Percentiles rank a stretch among this genome's conserved stretches.
phyloP scores from a whole-genome alignment of 2,113 vertebrate genomes.

The Gymnogyps californianus region DNA sequence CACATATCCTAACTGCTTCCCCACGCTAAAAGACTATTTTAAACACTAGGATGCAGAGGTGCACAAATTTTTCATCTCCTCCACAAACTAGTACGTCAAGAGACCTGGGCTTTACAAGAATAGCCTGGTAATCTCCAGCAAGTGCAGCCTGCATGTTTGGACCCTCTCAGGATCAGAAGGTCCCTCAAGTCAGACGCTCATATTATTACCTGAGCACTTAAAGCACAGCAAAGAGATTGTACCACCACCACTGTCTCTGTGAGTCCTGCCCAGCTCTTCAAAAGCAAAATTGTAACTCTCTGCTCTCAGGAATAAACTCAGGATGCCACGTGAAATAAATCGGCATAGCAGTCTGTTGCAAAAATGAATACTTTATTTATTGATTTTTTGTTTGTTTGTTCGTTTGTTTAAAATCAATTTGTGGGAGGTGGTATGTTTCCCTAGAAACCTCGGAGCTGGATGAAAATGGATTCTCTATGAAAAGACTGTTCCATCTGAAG shows the following conservation, averaged over 20 bases:
- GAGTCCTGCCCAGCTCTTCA: not conserved
- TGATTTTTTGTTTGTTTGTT: not conserved
- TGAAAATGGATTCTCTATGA: not conserved
- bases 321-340: not conserved
- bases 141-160: not conserved
- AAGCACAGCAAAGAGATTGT: not conserved
- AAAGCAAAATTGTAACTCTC: not conserved
- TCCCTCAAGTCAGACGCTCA: not conserved
- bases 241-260: not conserved
- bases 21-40: not conserved
- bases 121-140: not conserved
- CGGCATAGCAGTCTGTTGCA: not conserved
- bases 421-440: not conserved
- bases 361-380: not conserved
- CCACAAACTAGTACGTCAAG: not conserved
- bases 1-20: not conserved
- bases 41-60: not conserved
- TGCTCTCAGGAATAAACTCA: not conserved
- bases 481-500: not conserved
- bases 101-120: not conserved
- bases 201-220: not conserved
- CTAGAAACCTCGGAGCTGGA: not conserved
- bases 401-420: not conserved
- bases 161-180: not conserved
- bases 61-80: not conserved